These are phyloP conservation scores for Lasius fuliginosus DNA, from an alignment of 2,888 invertebrate species.

Conservation along the genomic window DNA sequence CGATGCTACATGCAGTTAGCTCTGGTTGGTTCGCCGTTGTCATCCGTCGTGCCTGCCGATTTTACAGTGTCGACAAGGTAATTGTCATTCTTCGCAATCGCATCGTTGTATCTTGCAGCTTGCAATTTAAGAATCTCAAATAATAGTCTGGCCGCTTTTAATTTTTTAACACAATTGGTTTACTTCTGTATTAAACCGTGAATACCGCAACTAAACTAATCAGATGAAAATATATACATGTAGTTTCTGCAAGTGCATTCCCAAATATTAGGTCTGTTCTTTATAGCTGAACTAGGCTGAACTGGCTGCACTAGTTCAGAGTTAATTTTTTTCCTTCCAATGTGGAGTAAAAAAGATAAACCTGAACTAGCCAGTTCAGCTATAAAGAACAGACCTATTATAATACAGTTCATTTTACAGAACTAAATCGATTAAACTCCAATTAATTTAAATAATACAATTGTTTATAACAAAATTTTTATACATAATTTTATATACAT, in stretches of 20 bases:
- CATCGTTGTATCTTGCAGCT: background rate
- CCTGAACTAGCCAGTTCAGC: too few relatives aligned
- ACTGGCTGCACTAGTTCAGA: too few relatives aligned
- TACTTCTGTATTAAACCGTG: background rate
- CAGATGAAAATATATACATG: background rate
- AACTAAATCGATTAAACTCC: too few relatives aligned
- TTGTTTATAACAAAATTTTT: too few relatives aligned
- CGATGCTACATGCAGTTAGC: background rate
- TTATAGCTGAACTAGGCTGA: too few relatives aligned
- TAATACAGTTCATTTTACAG: too few relatives aligned
- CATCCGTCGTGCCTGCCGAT: background rate
- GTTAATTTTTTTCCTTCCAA: too few relatives aligned
- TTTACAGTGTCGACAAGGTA: slow-evolving; percentile 23
- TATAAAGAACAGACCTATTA: too few relatives aligned
- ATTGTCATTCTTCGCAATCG: background rate
- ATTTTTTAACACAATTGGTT: background rate
- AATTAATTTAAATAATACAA: too few relatives aligned
- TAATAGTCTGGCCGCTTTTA: background rate
- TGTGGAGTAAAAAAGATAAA: too few relatives aligned
- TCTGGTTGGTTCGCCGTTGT: background rate
- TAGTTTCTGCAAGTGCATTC: background rate
- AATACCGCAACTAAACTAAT: background rate
- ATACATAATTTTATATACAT: too few relatives aligned
- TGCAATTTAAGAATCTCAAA: background rate
- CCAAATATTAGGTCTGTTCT: background rate